A percentile compares a stretch with the other conserved stretches of the same genome.
Evolutionary conservation across 2,113 vertebrate species (phyloP).

Genomic region (Apaloderma vittatum): DNA sequence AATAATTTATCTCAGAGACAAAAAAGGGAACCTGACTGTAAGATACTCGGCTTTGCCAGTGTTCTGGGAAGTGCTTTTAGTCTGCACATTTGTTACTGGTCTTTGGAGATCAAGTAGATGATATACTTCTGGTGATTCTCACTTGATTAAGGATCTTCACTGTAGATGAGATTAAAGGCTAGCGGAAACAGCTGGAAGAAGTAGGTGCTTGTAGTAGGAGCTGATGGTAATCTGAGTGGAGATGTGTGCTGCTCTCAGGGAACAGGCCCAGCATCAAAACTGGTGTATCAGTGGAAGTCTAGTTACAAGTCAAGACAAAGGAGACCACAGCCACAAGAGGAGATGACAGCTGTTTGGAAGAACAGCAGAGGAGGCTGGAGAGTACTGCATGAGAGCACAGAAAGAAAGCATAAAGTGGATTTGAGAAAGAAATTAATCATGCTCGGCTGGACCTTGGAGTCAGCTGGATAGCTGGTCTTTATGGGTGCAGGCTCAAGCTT

Average conservation of each 20-base stretch:
- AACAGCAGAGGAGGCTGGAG: background rate
- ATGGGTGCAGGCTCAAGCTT: background rate
- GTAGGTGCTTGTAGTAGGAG: background rate
- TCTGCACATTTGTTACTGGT: background rate
- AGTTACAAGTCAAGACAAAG: background rate
- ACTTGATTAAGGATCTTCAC: background rate
- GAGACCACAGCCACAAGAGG: background rate
- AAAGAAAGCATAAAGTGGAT: background rate
- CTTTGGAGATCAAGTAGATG: background rate
- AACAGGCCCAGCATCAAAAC: background rate
- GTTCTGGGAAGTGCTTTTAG: background rate
- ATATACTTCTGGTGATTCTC: background rate
- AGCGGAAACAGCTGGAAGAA: conserved; percentile 9
- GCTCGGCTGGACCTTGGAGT: background rate
- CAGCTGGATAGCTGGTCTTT: background rate
- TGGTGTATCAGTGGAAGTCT: background rate
- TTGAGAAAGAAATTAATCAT: background rate
- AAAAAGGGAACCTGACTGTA: background rate
- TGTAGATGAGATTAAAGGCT: background rate
- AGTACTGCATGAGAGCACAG: background rate
- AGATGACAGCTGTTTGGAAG: background rate
- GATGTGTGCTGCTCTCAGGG: rapidly evolving
- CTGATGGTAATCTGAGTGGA: background rate
- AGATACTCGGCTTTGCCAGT: background rate
- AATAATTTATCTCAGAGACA: background rate